These are phyloP conservation scores for Dendronephthya gigantea DNA, from an alignment of 64 coral and sea anemone genomes.

Conservation along the genomic window DNA sequence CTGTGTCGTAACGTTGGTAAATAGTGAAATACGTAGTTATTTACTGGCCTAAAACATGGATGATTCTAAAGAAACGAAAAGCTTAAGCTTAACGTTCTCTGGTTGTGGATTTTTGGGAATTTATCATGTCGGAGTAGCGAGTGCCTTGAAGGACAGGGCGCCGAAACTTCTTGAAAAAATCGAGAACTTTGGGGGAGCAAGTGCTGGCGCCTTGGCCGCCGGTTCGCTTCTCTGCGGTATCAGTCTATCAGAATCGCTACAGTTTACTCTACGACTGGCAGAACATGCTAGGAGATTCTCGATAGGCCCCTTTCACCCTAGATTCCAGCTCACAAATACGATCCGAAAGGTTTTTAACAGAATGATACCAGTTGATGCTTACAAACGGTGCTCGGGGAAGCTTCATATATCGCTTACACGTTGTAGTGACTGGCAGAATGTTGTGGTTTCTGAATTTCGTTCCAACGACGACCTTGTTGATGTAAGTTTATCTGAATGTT, in stretches of 20 bases:
- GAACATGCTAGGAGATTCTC: conserved; percentile 68
- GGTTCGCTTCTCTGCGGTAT: conserved; percentile 59
- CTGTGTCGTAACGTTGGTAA: too few species aligned
- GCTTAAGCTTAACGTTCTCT: conserved; percentile 81
- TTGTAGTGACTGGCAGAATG: conserved; percentile 61
- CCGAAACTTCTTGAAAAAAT: conserved; percentile 68
- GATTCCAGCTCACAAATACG: conserved; percentile 57
- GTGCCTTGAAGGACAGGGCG: conserved; percentile 82
- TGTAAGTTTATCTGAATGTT: conserved; percentile 42
- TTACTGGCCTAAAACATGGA: background rate
- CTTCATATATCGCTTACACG: conserved; percentile 89
- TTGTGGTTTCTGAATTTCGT: conserved; percentile 72
- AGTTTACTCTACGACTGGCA: conserved; percentile 78
- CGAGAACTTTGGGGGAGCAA: conserved; percentile 84
- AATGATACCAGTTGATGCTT: conserved; percentile 68
- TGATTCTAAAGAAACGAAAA: conserved; percentile 21
- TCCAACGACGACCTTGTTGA: conserved; percentile 84
- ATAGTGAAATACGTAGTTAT: too few species aligned
- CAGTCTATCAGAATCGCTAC: conserved; percentile 50
- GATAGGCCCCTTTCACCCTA: conserved; percentile 74
- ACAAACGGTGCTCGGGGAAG: conserved; percentile 56
- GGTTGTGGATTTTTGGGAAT: conserved; percentile 96
- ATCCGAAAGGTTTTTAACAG: conserved; percentile 64
- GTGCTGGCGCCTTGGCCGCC: conserved; percentile 78
- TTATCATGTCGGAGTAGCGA: conserved; percentile 91